Evolutionary conservation across 2,888 invertebrate genomes (phyloP).

Genomic region (Pherbina coryleti): DNA sequence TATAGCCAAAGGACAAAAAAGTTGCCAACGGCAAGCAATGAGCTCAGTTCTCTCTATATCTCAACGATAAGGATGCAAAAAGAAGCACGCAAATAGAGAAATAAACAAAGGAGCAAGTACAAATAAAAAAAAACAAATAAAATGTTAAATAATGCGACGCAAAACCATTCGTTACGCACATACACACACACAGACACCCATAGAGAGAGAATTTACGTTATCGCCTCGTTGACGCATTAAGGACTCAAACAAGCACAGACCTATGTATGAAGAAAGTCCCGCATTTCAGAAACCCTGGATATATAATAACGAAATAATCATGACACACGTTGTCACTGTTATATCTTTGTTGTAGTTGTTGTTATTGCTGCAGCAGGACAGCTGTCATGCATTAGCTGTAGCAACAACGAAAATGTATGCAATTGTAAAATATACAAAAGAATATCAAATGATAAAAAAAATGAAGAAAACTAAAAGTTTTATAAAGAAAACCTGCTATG

Average conservation of each 20-base stretch:
- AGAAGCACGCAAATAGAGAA: conserved; percentile 1
- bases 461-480: conserved; percentile 3
- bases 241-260: background rate
- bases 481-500: background rate
- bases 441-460: background rate
- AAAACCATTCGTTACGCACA: conserved; percentile 31
- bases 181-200: background rate
- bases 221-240: conserved; percentile 28
- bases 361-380: conserved; percentile 33
- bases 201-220: background rate
- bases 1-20: background rate
- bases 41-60: background rate
- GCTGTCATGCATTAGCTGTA: conserved; percentile 54
- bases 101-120: background rate
- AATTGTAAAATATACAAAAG: background rate
- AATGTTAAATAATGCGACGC: conserved; percentile 29
- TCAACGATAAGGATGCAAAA: background rate
- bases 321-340: conserved; percentile 15
- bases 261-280: background rate
- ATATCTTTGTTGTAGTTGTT: conserved; percentile 29
- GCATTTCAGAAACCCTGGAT: conserved; percentile 6
- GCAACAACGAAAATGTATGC: conserved; percentile 24
- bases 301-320: conserved; percentile 25
- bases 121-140: background rate
- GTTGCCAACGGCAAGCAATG: background rate